These are phyloP conservation scores for Zygogramma bicolorata DNA, from an alignment of 2,888 invertebrate genomes.

Conservation along the genomic window DNA sequence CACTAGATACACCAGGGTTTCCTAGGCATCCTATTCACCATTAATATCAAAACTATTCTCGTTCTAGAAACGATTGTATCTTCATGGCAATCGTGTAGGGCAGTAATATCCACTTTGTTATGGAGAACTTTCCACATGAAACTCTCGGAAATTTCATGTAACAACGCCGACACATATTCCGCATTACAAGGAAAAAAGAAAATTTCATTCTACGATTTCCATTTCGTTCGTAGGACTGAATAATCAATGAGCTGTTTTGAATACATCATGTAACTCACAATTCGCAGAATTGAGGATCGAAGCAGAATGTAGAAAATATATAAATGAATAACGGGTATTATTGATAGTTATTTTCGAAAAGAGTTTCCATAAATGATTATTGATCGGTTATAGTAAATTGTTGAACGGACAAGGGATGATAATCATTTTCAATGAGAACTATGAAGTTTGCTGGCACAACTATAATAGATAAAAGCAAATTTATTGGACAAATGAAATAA, in stretches of 20 bases:
- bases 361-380: no score
- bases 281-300: neutral
- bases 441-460: no score
- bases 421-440: no score
- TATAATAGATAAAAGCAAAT: no score
- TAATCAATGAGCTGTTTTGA: neutral
- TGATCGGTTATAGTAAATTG: no score
- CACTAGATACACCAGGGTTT: no score
- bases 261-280: neutral
- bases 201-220: neutral
- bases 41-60: no score
- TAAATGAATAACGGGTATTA: neutral
- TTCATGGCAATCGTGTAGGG: neutral
- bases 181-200: neutral
- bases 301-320: neutral
- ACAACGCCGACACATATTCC: neutral
- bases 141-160: neutral
- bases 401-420: no score
- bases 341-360: neutral
- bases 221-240: neutral
- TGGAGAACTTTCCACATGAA: neutral
- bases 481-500: no score
- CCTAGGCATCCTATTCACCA: no score
- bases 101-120: constrained; percentile 10
- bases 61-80: neutral